These are phyloP conservation scores for Ciconia stormi DNA, from an alignment of 2,113 vertebrate genomes.

Conservation along the genomic window DNA sequence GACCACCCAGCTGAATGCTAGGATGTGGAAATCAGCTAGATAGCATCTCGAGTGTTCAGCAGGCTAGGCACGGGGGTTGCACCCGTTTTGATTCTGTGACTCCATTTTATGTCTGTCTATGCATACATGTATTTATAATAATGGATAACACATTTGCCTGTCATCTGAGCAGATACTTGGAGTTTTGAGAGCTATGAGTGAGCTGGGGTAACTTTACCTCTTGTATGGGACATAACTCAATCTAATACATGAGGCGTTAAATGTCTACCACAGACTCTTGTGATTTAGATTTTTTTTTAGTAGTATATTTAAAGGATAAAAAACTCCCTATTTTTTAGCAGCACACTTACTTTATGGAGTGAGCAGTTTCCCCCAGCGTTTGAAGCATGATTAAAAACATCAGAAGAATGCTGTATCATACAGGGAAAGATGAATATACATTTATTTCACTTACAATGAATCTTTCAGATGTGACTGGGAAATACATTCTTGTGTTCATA, in stretches of 20 bases:
- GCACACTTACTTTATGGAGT: not conserved
- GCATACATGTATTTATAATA: not conserved
- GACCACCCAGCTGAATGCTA: not conserved
- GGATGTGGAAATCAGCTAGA: not conserved
- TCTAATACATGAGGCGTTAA: not conserved
- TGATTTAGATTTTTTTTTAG: not conserved
- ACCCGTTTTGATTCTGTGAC: not conserved
- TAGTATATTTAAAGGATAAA: not conserved
- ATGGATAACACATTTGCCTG: not conserved
- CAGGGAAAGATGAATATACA: not conserved
- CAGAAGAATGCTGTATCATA: not conserved
- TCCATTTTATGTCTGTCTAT: not conserved
- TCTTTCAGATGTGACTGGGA: not conserved
- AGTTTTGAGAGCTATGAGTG: not conserved
- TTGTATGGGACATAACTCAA: not conserved
- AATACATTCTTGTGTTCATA: not conserved
- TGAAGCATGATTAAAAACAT: not conserved
- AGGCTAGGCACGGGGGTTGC: no score
- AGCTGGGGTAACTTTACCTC: not conserved
- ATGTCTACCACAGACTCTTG: not conserved
- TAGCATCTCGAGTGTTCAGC: no score
- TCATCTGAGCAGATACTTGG: not conserved
- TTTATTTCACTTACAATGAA: not conserved
- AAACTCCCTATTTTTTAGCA: not conserved
- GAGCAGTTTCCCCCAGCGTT: not conserved